Evolutionary conservation across 2,113 vertebrate genomes (phyloP), one percentile per base, ranked within the genome.

Genomic region (Pardalotus punctatus): DNA sequence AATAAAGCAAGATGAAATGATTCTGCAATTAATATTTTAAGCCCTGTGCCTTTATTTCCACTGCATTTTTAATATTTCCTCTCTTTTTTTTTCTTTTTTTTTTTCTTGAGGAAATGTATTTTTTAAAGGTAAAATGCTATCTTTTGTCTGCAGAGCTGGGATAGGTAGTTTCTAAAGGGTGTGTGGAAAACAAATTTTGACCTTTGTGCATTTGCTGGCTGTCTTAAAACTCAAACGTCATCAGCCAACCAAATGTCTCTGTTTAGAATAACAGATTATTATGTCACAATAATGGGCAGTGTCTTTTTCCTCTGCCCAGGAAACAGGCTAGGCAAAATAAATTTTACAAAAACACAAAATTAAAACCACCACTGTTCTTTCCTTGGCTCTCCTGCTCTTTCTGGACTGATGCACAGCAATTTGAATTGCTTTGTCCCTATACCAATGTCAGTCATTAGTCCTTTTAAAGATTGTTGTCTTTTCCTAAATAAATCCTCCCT

Each of bases 1-100:
- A 81, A 86, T 53, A 93, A 90, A 90, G 24, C 69, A 86, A 79
- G 36, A 58, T 27, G 18, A 85, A 93, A 79, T 90, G 1, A 88
- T 81, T 81, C 42, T 86, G 54, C 42, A 89, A 87, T 89, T 85
- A 93, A 94, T 91, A 89, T 95, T 96, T 96, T 76, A 97, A 92
- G 15, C 8, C 14, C 3, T 28, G 24, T 81, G n/a, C 45, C 45
- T 93, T 94, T 69, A 69, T 91, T 86, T 92, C 57, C 14, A 54
- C 35, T 89, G 14, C 14, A 77, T 65, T 94, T 87, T 93, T 82
- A 94, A 74, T 71, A 67, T 67, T 54, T 69, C 12, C 7, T 18
- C 3, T 47, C 47, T 24, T 42, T 62, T 53, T 51, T 36, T 65
- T 35, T 35, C 10, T 51, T 24, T 42, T 62, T 53, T 51, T 36